Conservation (phyloP, 2,797 vertebrate genomes). For the Sorex maritimensis region DNA sequence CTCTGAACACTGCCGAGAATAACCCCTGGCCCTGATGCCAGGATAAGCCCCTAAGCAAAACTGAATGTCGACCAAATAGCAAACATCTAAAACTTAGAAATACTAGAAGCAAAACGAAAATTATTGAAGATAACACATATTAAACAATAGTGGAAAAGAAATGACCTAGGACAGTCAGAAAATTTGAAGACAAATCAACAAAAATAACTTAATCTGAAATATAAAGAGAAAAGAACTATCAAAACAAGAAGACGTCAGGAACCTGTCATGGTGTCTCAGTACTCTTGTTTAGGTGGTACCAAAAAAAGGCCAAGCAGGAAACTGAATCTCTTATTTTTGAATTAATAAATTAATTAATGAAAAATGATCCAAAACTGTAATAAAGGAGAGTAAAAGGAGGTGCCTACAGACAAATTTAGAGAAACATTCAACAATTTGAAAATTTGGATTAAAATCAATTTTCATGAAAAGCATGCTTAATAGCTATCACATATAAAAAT, state of each 20-base stretch:
- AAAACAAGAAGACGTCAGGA: background rate
- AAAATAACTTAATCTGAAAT: background rate
- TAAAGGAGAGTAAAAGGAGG: background rate
- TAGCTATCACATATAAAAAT: background rate
- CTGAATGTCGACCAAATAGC: no score
- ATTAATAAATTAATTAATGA: background rate
- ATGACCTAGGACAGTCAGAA: background rate
- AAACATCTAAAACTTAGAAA: no score
- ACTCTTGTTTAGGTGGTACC: no score
- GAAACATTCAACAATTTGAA: background rate
- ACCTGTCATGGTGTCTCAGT: background rate
- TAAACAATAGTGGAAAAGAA: background rate
- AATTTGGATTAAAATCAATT: background rate
- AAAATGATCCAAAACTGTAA: background rate
- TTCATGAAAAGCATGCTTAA: background rate
- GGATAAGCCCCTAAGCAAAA: no score
- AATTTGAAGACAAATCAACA: background rate
- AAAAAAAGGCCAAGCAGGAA: no score
- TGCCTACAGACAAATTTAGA: background rate
- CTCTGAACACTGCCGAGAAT: no score
- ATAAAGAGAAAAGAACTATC: background rate
- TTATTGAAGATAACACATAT: no score
- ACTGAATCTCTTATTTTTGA: no score
- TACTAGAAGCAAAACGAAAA: no score
- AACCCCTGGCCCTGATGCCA: no score